phyloP scores from a whole-genome alignment of 2,797 vertebrate species.

The Kryptopterus vitreolus region DNA sequence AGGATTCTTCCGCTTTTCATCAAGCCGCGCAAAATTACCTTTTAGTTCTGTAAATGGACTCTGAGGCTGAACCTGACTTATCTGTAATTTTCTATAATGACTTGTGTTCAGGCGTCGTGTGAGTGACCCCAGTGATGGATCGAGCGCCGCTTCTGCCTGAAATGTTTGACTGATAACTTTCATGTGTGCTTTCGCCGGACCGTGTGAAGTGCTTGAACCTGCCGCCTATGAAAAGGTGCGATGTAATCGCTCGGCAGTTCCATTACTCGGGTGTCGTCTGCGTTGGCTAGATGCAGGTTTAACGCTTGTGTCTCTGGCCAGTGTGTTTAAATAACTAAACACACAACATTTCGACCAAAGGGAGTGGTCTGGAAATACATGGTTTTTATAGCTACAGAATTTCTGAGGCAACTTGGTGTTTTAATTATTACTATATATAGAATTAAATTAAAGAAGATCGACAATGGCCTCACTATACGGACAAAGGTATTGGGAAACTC shows the following conservation, averaged over 20 bases:
- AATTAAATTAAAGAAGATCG: too few species aligned
- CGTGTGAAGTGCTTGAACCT: slow-evolving; percentile 28
- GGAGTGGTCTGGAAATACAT: not conserved
- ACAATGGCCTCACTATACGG: too few species aligned
- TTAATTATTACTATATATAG: too few species aligned
- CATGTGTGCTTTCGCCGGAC: slow-evolving; percentile 25
- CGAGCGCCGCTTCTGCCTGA: slow-evolving; percentile 9
- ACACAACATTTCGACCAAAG: too few species aligned
- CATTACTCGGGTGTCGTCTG: not conserved
- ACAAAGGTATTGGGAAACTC: too few species aligned
- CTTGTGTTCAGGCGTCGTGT: slow-evolving; percentile 28
- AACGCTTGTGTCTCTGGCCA: not conserved
- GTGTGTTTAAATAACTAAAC: not conserved
- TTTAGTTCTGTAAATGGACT: slow-evolving; percentile 66
- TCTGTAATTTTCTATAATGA: slow-evolving; percentile 43
- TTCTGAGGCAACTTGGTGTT: not conserved
- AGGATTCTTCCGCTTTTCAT: slow-evolving; percentile 72
- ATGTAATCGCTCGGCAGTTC: not conserved
- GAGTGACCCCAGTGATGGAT: slow-evolving; percentile 23
- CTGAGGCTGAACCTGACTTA: slow-evolving; percentile 35
- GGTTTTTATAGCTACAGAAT: not conserved
- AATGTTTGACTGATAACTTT: slow-evolving; percentile 42
- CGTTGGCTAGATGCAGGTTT: too few species aligned
- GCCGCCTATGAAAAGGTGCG: slow-evolving; percentile 2
- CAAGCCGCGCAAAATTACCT: slow-evolving; percentile 75